Base-by-base conservation (phyloP, 2,888 invertebrate species). In the Brachynemurus nebulosus region DNA sequence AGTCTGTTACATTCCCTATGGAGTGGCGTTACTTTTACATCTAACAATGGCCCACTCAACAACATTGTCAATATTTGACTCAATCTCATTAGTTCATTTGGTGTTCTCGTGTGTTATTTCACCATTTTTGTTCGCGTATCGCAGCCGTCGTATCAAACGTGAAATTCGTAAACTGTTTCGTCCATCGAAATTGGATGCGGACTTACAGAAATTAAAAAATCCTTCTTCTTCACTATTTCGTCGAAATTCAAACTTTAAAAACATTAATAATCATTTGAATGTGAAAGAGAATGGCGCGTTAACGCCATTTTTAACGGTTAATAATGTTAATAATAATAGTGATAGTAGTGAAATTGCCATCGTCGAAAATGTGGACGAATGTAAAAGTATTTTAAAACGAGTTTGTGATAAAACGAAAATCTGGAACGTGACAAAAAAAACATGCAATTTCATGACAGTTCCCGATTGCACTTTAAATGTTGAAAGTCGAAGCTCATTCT, bases 81-180 rank as follows among this genome's bases (percentile, higher is more conserved):
- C 70, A 42, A 51, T 72, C 34, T 70, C 72, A 14, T 55, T 80
- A 46, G 64, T 78, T 45, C 63, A 83, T 44, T 60, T 71, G 7
- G 69, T 77, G 38, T 68, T 74, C 27, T 79, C 80, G 40, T 71
- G 75, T 42, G 68, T 76, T 34, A 69, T 77, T 17, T 83, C 82
- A 39, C 86, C 86, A 14, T 72, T 85, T 57, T 68, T 86, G 40
- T 86, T 86, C 60, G 84, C 84, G 25, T 76, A 84, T 62, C 72
- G 86, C 4, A 82, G 80, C 49, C 71, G 78, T 12, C 69, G 81
- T 19, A 76, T 82, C 2, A 70, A 73, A 52, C 59, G 72, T 9
- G 75, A 76, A 52, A 59, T 74, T 2, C 59, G 67, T 8, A 66
- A 66, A 51, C 63, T 74, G 50, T 67, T 72, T 47, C 67, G 68